Evolutionary conservation across 2,797 vertebrate species (phyloP).

Genomic region (Centropyge bicolor): DNA sequence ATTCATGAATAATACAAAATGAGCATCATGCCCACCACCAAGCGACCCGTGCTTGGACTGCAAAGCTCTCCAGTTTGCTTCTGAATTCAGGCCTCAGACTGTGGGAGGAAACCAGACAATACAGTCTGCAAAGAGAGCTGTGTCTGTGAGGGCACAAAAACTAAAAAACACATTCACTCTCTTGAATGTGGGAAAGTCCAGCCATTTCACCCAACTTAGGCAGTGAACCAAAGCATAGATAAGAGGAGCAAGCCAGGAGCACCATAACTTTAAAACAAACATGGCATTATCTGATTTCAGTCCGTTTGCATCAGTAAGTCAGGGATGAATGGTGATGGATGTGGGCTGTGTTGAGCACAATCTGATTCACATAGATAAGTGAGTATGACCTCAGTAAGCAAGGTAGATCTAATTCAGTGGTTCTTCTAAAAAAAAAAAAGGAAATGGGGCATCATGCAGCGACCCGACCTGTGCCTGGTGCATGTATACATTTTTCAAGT

Average conservation of each 20-base stretch:
- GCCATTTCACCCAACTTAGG: constrained; percentile 56
- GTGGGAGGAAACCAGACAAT: constrained; percentile 72
- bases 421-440: not conserved
- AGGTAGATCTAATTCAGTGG: not conserved
- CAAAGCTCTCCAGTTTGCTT: constrained; percentile 72
- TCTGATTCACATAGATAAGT: constrained; percentile 5
- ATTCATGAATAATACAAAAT: constrained; percentile 77
- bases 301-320: constrained; percentile 27
- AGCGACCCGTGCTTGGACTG: constrained; percentile 79
- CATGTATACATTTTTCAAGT: not conserved
- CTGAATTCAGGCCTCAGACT: constrained; percentile 75
- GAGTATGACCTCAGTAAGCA: not conserved
- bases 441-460: not conserved
- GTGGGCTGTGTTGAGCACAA: not conserved
- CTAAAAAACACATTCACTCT: constrained; percentile 45
- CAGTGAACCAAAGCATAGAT: constrained; percentile 42
- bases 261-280: constrained; percentile 60
- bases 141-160: constrained; percentile 58
- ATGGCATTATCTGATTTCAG: constrained; percentile 47
- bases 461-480: not conserved
- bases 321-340: constrained; percentile 26
- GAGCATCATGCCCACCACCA: constrained; percentile 62
- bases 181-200: constrained; percentile 73
- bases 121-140: constrained; percentile 63
- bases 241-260: constrained; percentile 28